A percentile compares a stretch with the other conserved stretches of the same genome.
Evolutionary conservation across 2,797 vertebrate species (phyloP).

Genomic region (Cossypha niveicapilla): DNA sequence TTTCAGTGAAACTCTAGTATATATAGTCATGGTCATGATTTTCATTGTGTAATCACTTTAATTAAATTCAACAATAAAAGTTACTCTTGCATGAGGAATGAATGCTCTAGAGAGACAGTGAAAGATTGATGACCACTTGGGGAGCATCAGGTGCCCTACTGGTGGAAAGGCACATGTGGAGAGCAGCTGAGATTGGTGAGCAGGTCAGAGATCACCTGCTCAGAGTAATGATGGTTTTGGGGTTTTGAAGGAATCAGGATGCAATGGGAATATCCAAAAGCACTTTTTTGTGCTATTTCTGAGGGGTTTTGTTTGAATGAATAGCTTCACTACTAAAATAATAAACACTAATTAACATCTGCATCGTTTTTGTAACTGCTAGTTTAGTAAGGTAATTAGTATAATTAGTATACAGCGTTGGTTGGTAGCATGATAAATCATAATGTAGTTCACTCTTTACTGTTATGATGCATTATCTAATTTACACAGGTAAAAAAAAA

Average conservation of each 20-base stretch:
- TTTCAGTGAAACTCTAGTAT: constrained; percentile 21
- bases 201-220: neutral
- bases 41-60: constrained; percentile 73
- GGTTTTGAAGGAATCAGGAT: neutral
- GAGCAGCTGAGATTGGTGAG: constrained; percentile 17
- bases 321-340: constrained; percentile 66
- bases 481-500: constrained; percentile 52
- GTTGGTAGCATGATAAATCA: constrained; percentile 74
- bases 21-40: constrained; percentile 52
- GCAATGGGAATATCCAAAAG: neutral
- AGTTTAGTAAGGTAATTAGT: constrained; percentile 76
- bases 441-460: constrained; percentile 70
- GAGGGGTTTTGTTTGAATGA: constrained; percentile 52
- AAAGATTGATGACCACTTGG: constrained; percentile 56
- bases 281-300: constrained; percentile 13
- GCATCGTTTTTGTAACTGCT: constrained; percentile 69
- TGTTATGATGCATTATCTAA: constrained; percentile 75
- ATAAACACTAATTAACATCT: constrained; percentile 75
- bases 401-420: constrained; percentile 73
- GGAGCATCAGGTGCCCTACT: constrained; percentile 1
- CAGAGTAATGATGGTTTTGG: neutral
- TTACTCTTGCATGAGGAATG: constrained; percentile 71
- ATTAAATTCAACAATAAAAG: constrained; percentile 71
- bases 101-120: constrained; percentile 43
- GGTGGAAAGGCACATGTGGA: constrained; percentile 8